phyloP scores from a whole-genome alignment of 2,797 vertebrate species.

The Sebastes oblongus region DNA sequence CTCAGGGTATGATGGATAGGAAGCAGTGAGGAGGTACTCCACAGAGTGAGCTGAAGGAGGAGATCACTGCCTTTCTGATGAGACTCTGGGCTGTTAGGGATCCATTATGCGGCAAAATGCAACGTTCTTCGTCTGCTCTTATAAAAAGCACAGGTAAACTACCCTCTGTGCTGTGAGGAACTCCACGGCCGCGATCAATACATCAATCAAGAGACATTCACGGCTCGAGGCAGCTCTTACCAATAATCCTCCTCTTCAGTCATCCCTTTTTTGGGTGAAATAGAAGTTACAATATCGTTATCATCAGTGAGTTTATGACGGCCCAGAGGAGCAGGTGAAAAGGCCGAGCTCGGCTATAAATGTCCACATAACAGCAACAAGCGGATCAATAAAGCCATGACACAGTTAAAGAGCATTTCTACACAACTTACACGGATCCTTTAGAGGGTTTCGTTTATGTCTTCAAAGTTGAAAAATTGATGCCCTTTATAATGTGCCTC shows the following conservation, averaged over 20 bases:
- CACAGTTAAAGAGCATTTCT: slow-evolving; percentile 9
- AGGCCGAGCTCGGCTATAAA: background rate
- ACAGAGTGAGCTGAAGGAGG: slow-evolving; percentile 37
- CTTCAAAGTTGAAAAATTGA: slow-evolving; percentile 28
- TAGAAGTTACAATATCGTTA: slow-evolving; percentile 38
- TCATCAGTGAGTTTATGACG: slow-evolving; percentile 31
- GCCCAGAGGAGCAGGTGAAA: slow-evolving; percentile 13
- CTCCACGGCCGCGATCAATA: slow-evolving; percentile 45
- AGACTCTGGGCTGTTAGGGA: slow-evolving; percentile 38
- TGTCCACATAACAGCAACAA: slow-evolving; percentile 29
- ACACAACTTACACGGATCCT: background rate
- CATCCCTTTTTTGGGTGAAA: slow-evolving; percentile 19
- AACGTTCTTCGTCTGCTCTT: slow-evolving; percentile 26
- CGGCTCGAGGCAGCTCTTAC: slow-evolving; percentile 27
- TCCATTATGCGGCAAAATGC: slow-evolving; percentile 38
- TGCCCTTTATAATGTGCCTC: slow-evolving; percentile 6
- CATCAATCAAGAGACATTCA: slow-evolving; percentile 44
- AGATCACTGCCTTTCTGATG: slow-evolving; percentile 39
- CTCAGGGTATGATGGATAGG: slow-evolving; percentile 59
- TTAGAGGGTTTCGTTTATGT: background rate
- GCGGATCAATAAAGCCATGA: slow-evolving; percentile 44
- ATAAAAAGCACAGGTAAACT: slow-evolving; percentile 49
- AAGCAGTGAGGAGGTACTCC: slow-evolving; percentile 32
- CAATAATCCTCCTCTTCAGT: slow-evolving; percentile 37
- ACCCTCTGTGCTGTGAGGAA: slow-evolving; percentile 20